Evolutionary conservation across 1,140 invertebrate species (phyloP).

Genomic region (Drosophila pseudoananassae): DNA sequence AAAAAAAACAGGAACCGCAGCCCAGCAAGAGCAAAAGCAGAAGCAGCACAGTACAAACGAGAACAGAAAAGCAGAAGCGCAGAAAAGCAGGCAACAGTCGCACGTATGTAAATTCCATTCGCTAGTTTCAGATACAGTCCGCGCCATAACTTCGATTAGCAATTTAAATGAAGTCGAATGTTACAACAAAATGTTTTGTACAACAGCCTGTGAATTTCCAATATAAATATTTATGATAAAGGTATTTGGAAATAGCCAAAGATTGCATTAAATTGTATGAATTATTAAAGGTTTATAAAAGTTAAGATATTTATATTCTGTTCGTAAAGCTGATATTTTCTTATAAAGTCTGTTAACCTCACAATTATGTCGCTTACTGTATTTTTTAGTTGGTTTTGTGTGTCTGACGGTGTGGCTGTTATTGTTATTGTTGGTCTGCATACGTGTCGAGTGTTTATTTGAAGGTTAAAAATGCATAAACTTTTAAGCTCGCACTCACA

Average conservation of each 20-base stretch:
- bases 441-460: constrained; percentile 61
- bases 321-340: too few relatives aligned
- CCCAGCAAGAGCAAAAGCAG: constrained; percentile 2
- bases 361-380: constrained; percentile 12
- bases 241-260: background rate
- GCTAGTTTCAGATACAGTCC: constrained; percentile 26
- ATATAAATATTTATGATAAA: constrained; percentile 7
- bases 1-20: constrained; percentile 9
- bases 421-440: constrained; percentile 46
- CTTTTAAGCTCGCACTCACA: constrained; percentile 43
- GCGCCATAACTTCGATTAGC: constrained; percentile 17
- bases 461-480: constrained; percentile 75
- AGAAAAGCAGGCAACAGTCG: constrained; percentile 3
- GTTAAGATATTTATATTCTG: too few relatives aligned
- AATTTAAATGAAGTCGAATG: background rate
- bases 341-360: too few relatives aligned
- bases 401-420: constrained; percentile 11
- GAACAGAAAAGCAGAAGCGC: background rate
- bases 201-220: background rate
- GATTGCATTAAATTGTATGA: too few relatives aligned
- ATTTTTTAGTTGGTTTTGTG: constrained; percentile 13
- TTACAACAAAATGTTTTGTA: background rate
- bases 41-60: constrained; percentile 2
- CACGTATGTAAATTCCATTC: constrained; percentile 36
- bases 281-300: too few relatives aligned